A percentile compares a stretch with the other conserved stretches of the same genome.
Evolutionary conservation across 2,113 vertebrate genomes (phyloP).

Genomic region (Lynx canadensis): DNA sequence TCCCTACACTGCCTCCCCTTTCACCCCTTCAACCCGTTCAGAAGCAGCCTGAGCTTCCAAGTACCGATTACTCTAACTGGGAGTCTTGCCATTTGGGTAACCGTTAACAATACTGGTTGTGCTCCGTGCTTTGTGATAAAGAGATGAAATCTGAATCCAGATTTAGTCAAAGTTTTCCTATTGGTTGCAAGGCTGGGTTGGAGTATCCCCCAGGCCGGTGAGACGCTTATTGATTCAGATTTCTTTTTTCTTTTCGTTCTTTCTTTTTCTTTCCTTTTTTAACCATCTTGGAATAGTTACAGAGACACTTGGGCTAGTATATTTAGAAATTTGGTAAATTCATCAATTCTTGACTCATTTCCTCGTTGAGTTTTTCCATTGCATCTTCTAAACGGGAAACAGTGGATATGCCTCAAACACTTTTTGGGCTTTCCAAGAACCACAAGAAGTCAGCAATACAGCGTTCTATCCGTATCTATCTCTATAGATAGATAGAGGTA

Average conservation of each 20-base stretch:
- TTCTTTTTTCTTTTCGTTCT: not conserved
- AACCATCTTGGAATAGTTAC: conserved; percentile 21
- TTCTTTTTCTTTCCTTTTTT: not conserved
- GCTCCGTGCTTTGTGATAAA: conserved; percentile 36
- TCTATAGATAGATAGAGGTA: too few relatives aligned
- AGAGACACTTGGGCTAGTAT: not conserved
- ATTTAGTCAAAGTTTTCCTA: conserved; percentile 67
- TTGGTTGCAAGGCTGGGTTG: conserved; percentile 55
- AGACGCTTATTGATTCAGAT: conserved; percentile 24
- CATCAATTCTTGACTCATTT: conserved; percentile 18
- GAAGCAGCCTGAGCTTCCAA: not conserved
- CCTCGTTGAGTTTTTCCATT: not conserved
- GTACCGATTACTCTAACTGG: not conserved
- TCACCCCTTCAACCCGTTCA: not conserved
- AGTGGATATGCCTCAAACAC: not conserved
- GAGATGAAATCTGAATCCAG: conserved; percentile 53
- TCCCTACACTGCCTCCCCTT: not conserved
- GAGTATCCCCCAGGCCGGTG: conserved; percentile 44
- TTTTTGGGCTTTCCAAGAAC: conserved; percentile 8
- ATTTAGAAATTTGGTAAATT: conserved; percentile 48
- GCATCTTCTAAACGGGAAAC: not conserved
- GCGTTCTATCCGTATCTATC: too few relatives aligned
- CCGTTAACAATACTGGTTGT: not conserved
- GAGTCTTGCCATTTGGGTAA: conserved; percentile 15
- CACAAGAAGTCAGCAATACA: not conserved